Conservation (phyloP, 2,113 vertebrate species). For the Lethenteron camtschaticum region DNA sequence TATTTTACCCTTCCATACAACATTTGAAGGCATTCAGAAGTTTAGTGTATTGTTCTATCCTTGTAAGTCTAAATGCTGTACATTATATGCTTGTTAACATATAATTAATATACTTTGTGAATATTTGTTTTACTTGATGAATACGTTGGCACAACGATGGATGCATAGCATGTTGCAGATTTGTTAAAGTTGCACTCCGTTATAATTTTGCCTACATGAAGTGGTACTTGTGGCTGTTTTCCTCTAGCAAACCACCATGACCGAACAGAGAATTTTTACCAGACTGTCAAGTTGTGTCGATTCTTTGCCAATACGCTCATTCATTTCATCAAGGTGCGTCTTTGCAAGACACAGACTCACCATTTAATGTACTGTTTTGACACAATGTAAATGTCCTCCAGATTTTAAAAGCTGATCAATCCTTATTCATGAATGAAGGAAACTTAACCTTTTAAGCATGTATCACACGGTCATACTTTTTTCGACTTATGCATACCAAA, state of each 20-base stretch:
- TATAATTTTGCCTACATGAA: too few species aligned
- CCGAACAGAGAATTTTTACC: slow-evolving; percentile 53
- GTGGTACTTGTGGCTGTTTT: too few species aligned
- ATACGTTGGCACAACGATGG: too few species aligned
- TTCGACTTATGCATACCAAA: too few species aligned
- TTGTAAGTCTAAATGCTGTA: background rate
- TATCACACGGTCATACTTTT: background rate
- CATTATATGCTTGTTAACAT: background rate
- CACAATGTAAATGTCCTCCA: too few species aligned
- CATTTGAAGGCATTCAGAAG: background rate
- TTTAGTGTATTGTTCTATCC: background rate
- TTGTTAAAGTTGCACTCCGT: too few species aligned
- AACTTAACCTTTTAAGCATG: background rate
- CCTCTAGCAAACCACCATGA: slow-evolving; percentile 9
- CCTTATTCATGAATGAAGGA: background rate
- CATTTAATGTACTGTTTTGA: too few species aligned
- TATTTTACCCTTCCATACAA: background rate
- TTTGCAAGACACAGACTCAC: slow-evolving; percentile 10
- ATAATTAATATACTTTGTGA: slow-evolving; percentile 4
- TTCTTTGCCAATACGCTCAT: slow-evolving; percentile 83
- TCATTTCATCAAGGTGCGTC: slow-evolving; percentile 63
- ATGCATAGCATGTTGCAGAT: too few species aligned
- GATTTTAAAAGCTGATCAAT: background rate
- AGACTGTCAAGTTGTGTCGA: slow-evolving; percentile 64
- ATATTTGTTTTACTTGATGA: slow-evolving; percentile 17